Base-by-base conservation (phyloP, 2,888 invertebrate species). In the Drosophila formosana region DNA sequence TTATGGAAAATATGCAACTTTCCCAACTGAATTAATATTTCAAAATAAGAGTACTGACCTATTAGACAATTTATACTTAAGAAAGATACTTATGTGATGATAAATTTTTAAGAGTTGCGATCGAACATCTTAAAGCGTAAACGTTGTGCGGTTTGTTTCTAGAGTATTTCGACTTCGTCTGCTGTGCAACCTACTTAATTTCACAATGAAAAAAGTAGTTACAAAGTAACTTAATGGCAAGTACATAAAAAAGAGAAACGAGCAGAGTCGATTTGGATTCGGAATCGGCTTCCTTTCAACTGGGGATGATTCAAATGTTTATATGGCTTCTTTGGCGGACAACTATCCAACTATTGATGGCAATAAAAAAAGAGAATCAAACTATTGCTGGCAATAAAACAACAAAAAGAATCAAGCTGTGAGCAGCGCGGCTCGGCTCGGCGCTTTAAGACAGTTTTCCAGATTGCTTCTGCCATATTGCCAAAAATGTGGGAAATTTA, bases 401-500 rank as follows among this genome's bases (percentile, higher is more conserved):
- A 41, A 1, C 37, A n/a, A 37, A 37, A 37, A 37, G 37, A 11
- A 4, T 37, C 37, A 37, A 37, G 37, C 37, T 37, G 37, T 37
- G 37, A 9, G 30, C 30, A 30, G 30, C 30, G 30, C 0, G 30
- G 18, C 18, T 18, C 18, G 18, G 18, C 18, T 34, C 18, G 18
- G 18, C 18, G 11, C 34, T 39, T 39, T 5, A 13, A 41, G 6
- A 7, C 45, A 37, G 41, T 8, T 25, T 39, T 9, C 28, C 52
- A 26, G 25, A 13, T 26, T 13, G 5, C 25, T 9, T 1, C 6
- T 4, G 34, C 28, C 37, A 49, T 58, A 8, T 46, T 34, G 23
- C 9, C 30, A 30, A 23, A 45, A 13, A 13, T 43, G 45, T 11
- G 37, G 37, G 45, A 39, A 41, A 61, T 32, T 51, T 66, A 39